Evolutionary conservation across 2,113 vertebrate genomes (phyloP), one percentile per base, ranked within the genome.

Genomic region (Daubentonia madagascariensis): DNA sequence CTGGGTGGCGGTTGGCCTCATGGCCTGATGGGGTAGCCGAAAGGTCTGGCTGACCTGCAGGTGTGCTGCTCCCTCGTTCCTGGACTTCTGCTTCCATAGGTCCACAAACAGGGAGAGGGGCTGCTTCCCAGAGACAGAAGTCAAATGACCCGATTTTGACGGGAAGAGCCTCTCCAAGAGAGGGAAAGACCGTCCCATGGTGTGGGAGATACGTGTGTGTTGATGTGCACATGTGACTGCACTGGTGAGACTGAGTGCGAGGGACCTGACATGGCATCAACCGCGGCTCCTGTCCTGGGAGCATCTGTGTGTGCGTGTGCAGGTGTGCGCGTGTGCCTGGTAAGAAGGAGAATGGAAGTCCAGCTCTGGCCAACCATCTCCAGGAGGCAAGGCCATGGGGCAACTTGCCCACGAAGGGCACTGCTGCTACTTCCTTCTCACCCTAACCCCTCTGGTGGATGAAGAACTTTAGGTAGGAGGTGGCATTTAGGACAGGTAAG

Each of bases 111-210:
- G 9, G 22, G 28, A 35, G 23, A 50, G 25, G 16, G 35, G 28
- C 54, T 94, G 48, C n/a, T 68, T 59, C n/a, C 59, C 84, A 89
- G 37, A 76, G 59, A 37, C 28, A 78, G 75, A 95, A 72, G 78
- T 48, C 75, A 86, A 87, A 68, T 48, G 59, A 79, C 12, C 73
- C 11, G 40, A 8, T 16, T 68, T 76, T 87, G 37, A 68, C 79
- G 61, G 40, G 25, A 78, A 89, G 54, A 32, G 22, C 28, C 70
- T 73, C 28, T 72, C n/a, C 68, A 73, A 37, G 79, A 54, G 28
- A 80, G 32, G 8, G n/a, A 72, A 94, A 65, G 52, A 13, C 0
- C 35, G 3, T 35, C 28, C 85, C 72, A 22, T 2, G 22, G 25
- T 86, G 57, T 68, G 52, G 20, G 67, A 84, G 43, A 37, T 13